A percentile compares a stretch with the other conserved stretches of the same genome.
Evolutionary conservation across 2,797 vertebrate species (phyloP).

Genomic region (Smutsia temminckii): DNA sequence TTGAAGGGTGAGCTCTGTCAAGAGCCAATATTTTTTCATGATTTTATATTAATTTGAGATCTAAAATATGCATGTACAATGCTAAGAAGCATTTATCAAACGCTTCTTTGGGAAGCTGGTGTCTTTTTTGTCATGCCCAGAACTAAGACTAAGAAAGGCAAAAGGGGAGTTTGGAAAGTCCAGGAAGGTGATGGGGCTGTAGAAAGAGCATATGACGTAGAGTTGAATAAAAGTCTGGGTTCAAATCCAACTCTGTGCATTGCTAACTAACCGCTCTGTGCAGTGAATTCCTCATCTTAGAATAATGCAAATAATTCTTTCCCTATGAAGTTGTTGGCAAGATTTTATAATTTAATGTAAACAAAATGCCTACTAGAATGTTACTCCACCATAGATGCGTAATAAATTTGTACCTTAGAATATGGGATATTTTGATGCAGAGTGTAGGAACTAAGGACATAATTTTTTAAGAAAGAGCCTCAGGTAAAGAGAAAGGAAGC

Average conservation of each 20-base stretch:
- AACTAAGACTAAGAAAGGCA: neutral
- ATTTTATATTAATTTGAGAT: slow-evolving; percentile 27
- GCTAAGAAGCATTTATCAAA: neutral
- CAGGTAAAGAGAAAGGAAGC: neutral
- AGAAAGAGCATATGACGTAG: neutral
- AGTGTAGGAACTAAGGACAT: neutral
- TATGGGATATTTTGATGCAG: neutral
- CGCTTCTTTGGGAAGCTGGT: neutral
- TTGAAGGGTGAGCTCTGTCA: neutral
- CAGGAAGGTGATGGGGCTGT: neutral
- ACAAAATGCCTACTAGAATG: neutral
- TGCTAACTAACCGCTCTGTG: neutral
- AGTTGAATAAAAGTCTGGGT: neutral
- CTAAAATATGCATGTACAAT: slow-evolving; percentile 33
- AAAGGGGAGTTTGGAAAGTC: neutral
- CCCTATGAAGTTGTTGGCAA: neutral
- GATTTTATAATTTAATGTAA: neutral
- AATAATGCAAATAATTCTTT: neutral
- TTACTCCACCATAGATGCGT: neutral
- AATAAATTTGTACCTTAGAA: neutral
- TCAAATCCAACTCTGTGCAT: neutral
- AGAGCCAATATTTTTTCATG: neutral
- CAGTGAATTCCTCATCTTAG: neutral
- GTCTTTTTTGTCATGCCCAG: neutral
- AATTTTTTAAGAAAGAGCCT: neutral